Percentiles rank a stretch among this genome's conserved stretches.
Evolutionary conservation across 1,140 invertebrate genomes (phyloP).

Genomic region (Fopius arisanus): DNA sequence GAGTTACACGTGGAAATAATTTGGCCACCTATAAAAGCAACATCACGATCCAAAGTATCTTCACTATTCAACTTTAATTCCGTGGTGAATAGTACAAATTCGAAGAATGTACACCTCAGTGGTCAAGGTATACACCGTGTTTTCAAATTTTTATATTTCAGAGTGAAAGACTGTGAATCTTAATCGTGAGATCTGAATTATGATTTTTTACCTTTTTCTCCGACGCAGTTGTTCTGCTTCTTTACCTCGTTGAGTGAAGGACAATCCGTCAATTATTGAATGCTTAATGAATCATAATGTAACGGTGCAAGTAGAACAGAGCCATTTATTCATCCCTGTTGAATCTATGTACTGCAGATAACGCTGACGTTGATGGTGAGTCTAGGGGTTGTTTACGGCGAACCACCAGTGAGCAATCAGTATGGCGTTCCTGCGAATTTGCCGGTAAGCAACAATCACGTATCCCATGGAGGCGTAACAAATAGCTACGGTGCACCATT

Average conservation of each 20-base stretch:
- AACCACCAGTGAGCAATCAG: slow-evolving; percentile 57
- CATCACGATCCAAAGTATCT: slow-evolving; percentile 25
- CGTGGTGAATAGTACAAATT: slow-evolving; percentile 1
- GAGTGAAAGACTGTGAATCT: not conserved
- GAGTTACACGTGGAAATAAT: slow-evolving; percentile 27
- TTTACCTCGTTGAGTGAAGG: not conserved
- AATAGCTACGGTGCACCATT: slow-evolving; percentile 58
- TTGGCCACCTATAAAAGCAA: slow-evolving; percentile 24
- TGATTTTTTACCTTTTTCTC: not conserved
- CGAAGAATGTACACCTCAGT: not conserved
- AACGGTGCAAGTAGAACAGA: slow-evolving; percentile 10
- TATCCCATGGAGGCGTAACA: slow-evolving; percentile 47
- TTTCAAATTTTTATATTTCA: not conserved
- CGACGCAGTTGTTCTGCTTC: not conserved
- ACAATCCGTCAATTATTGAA: not conserved
- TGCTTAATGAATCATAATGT: slow-evolving; percentile 6
- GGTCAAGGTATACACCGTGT: not conserved
- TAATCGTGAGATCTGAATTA: not conserved
- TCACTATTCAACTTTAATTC: slow-evolving; percentile 28
- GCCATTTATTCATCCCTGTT: slow-evolving; percentile 7
- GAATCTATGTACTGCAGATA: slow-evolving; percentile 42
- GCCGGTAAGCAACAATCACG: slow-evolving; percentile 47
- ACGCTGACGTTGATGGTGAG: slow-evolving; percentile 45
- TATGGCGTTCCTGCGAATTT: slow-evolving; percentile 61
- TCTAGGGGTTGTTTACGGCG: slow-evolving; percentile 46